Evolutionary conservation across 2,113 vertebrate genomes (phyloP).

Genomic region (Rhinoptilus africanus): DNA sequence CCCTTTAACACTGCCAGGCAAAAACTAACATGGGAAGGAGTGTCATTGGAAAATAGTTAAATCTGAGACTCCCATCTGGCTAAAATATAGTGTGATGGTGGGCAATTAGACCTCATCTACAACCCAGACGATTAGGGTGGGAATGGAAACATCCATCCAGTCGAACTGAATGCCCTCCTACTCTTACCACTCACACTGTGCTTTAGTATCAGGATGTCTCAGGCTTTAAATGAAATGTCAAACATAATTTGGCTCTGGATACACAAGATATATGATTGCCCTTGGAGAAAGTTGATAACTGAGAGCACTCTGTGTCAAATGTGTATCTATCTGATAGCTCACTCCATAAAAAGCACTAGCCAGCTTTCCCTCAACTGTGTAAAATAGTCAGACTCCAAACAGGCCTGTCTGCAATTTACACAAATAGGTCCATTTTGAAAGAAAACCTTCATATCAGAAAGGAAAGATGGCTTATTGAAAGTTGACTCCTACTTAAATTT

Average conservation of each 20-base stretch:
- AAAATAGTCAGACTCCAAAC: neutral
- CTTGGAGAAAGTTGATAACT: slow-evolving; percentile 76
- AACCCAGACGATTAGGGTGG: slow-evolving; percentile 25
- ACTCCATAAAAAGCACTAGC: slow-evolving; percentile 54
- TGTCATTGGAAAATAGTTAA: slow-evolving; percentile 25
- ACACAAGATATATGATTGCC: slow-evolving; percentile 68
- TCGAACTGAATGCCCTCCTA: neutral
- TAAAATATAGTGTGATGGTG: slow-evolving; percentile 41
- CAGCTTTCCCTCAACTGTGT: neutral
- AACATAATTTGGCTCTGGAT: slow-evolving; percentile 74
- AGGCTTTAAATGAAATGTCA: slow-evolving; percentile 78
- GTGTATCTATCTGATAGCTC: slow-evolving; percentile 51
- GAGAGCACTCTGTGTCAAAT: slow-evolving; percentile 58
- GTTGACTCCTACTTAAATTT: slow-evolving; percentile 7
- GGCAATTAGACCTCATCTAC: slow-evolving; percentile 38
- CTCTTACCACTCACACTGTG: slow-evolving; percentile 38
- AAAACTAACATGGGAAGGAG: neutral
- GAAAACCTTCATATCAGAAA: neutral
- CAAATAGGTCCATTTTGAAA: slow-evolving; percentile 24
- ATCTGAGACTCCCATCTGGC: slow-evolving; percentile 33
- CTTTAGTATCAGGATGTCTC: slow-evolving; percentile 67
- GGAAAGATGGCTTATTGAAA: slow-evolving; percentile 20
- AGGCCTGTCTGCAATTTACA: slow-evolving; percentile 8
- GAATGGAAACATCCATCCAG: slow-evolving; percentile 43
- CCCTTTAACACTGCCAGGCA: neutral